Conservation (phyloP, 2,113 vertebrate genomes). For the Upupa epops region DNA sequence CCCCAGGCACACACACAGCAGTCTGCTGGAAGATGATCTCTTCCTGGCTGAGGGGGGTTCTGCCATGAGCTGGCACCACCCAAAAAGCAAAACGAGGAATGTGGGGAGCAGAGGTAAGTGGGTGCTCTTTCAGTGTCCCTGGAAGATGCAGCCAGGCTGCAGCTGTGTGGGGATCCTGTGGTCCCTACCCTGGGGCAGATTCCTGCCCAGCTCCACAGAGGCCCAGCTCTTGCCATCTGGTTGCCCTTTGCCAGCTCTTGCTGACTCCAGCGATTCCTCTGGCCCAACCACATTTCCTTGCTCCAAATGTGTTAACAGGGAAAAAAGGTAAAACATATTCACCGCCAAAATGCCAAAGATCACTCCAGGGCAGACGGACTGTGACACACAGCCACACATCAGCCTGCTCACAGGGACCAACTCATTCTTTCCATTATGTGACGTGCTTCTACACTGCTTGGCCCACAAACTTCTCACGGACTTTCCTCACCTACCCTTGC, state of each 20-base stretch:
- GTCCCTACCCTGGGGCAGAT: neutral
- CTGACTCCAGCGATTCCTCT: neutral
- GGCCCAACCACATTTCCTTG: neutral
- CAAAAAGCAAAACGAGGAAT: neutral
- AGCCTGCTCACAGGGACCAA: neutral
- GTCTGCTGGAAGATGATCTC: neutral
- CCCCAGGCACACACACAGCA: accelerated
- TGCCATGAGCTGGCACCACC: neutral
- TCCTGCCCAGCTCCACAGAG: neutral
- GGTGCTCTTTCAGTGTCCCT: neutral
- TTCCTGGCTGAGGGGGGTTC: too few species aligned
- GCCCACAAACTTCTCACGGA: neutral
- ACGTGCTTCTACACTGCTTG: neutral
- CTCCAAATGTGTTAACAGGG: neutral
- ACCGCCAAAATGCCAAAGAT: neutral
- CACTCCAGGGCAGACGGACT: neutral
- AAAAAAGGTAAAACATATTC: neutral
- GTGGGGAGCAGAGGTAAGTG: neutral
- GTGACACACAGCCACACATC: neutral
- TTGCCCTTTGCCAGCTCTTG: neutral
- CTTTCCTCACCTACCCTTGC: neutral
- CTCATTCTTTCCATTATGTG: neutral
- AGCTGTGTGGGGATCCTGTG: neutral
- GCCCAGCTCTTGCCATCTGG: neutral
- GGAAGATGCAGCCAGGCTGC: too few species aligned